phyloP scores from a whole-genome alignment of 2,113 vertebrate genomes.

The Trematocara unimaculatum region DNA sequence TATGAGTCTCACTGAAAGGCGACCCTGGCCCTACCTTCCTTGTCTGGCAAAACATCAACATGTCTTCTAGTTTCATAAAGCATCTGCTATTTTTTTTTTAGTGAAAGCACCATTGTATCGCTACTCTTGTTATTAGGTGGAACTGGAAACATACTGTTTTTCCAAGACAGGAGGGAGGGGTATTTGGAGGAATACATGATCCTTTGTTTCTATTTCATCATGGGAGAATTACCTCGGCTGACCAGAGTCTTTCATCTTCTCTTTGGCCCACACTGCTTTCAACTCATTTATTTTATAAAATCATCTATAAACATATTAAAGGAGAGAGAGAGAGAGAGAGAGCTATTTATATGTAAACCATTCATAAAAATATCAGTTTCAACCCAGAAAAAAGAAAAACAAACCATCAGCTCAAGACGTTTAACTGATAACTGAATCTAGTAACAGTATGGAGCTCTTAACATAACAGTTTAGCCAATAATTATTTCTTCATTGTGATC shows the following conservation, averaged over 20 bases:
- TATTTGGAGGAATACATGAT: neutral
- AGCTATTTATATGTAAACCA: neutral
- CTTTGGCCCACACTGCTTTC: neutral
- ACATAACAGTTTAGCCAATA: neutral
- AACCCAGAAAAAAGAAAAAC: neutral
- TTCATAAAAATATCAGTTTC: neutral
- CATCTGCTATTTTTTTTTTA: neutral
- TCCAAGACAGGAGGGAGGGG: slow-evolving; percentile 1
- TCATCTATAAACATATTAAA: neutral
- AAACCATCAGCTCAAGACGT: neutral
- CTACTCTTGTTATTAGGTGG: slow-evolving; percentile 3
- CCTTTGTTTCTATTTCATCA: slow-evolving; percentile 41
- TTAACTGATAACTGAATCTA: neutral
- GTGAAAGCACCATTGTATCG: slow-evolving; percentile 30
- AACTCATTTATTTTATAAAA: slow-evolving; percentile 17
- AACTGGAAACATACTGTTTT: slow-evolving; percentile 26
- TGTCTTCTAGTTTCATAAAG: neutral
- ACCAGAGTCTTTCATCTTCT: slow-evolving; percentile 48
- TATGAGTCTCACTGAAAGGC: neutral
- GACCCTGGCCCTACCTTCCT: neutral
- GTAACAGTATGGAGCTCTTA: neutral
- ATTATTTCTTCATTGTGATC: neutral
- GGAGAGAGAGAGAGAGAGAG: neutral
- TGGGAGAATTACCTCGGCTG: slow-evolving; percentile 31
- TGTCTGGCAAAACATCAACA: slow-evolving; percentile 18